These are phyloP conservation scores for Podabrus alpinus DNA, from an alignment of 2,888 invertebrate genomes.

Conservation along the genomic window DNA sequence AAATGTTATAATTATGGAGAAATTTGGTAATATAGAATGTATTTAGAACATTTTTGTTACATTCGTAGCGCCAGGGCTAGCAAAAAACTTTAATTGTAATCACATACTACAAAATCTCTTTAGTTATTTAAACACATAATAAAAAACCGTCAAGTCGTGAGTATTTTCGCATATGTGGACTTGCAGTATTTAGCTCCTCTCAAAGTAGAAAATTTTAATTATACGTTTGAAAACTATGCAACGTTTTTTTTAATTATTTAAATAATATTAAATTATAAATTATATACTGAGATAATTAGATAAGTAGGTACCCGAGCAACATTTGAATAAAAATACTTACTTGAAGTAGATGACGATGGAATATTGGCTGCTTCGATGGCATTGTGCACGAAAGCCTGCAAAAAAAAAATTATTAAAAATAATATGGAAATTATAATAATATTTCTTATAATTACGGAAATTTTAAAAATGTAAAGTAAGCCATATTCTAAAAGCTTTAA, in stretches of 20 bases:
- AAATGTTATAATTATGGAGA: neutral
- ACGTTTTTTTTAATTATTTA: neutral
- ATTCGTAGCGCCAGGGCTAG: no score
- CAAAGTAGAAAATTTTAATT: neutral
- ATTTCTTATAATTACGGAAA: no score
- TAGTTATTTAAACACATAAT: neutral
- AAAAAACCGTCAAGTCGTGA: neutral
- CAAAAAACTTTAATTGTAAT: neutral
- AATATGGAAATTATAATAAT: neutral
- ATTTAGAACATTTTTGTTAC: neutral
- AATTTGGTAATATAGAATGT: neutral
- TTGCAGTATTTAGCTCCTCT: no score
- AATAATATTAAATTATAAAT: neutral
- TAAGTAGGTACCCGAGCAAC: neutral
- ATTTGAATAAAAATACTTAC: neutral
- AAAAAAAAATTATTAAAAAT: conserved; percentile 9
- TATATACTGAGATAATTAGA: neutral
- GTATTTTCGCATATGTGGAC: neutral
- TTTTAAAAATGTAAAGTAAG: no score
- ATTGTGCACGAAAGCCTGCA: conserved; percentile 39
- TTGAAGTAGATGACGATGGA: conserved; percentile 28
- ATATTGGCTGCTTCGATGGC: conserved; percentile 45
- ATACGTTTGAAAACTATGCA: neutral
- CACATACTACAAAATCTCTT: neutral
- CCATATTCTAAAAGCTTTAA: no score